phyloP scores from a whole-genome alignment of 2,888 invertebrate species.

The Agriotes lineatus region DNA sequence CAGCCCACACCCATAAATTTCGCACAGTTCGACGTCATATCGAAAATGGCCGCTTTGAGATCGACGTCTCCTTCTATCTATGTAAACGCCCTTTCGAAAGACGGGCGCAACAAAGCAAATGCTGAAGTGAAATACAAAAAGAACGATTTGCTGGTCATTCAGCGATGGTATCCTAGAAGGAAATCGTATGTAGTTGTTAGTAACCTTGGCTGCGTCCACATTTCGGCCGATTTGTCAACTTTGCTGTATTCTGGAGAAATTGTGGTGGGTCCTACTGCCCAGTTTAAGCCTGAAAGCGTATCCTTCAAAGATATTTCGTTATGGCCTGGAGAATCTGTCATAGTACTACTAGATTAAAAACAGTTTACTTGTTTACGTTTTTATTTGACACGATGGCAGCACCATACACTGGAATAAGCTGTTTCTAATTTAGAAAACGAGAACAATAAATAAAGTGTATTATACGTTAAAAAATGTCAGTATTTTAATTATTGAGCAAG shows the following conservation, averaged over 20 bases:
- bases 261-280: conserved; percentile 68
- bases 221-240: conserved; percentile 79
- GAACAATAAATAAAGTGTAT: conserved; percentile 51
- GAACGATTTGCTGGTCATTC: conserved; percentile 76
- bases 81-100: conserved; percentile 77
- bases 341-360: conserved; percentile 65
- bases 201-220: conserved; percentile 74
- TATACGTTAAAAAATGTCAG: conserved; percentile 49
- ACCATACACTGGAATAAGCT: conserved; percentile 64
- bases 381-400: conserved; percentile 60
- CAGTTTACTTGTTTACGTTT: conserved; percentile 25
- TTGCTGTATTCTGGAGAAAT: conserved; percentile 81
- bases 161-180: conserved; percentile 83
- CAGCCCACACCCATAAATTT: conserved; percentile 68
- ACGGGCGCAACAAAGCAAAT: conserved; percentile 74
- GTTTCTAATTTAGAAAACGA: conserved; percentile 53
- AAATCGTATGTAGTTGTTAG: conserved; percentile 82
- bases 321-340: conserved; percentile 73
- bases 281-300: conserved; percentile 64
- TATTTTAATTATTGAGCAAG: conserved; percentile 63
- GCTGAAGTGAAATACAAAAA: conserved; percentile 76
- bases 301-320: conserved; percentile 70
- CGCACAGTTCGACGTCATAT: conserved; percentile 70
- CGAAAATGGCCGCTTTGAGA: conserved; percentile 73
- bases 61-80: conserved; percentile 79